A percentile compares a stretch with the other conserved stretches of the same genome.
These are phyloP conservation scores for Odontamblyopus lacepedii DNA, from an alignment of 2,797 vertebrate species.

Conservation along the genomic window DNA sequence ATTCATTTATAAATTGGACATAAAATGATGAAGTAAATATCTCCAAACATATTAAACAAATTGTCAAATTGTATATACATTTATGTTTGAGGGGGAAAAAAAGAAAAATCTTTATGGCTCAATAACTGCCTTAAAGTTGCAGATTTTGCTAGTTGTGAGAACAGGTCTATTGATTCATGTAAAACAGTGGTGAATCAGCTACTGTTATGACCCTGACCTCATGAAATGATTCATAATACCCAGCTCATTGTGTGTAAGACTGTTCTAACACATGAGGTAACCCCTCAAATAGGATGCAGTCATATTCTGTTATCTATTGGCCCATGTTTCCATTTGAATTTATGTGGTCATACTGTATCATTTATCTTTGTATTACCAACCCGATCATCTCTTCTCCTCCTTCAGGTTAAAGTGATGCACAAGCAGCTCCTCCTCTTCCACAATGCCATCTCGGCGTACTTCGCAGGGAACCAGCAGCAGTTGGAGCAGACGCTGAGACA, in stretches of 20 bases:
- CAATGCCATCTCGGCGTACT: slow-evolving; percentile 96
- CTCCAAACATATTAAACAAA: neutral
- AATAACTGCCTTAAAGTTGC: neutral
- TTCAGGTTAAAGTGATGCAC: slow-evolving; percentile 98
- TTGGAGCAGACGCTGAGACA: slow-evolving; percentile 95
- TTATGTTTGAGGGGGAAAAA: neutral
- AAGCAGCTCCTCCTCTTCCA: slow-evolving; percentile 98
- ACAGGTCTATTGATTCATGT: neutral
- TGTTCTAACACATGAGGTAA: no score
- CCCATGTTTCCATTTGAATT: neutral
- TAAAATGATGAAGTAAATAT: neutral
- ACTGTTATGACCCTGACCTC: no score
- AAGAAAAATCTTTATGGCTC: neutral
- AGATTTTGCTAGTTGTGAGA: neutral
- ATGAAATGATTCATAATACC: no score
- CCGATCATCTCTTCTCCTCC: neutral
- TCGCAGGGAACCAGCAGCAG: slow-evolving; percentile 97
- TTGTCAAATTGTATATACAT: neutral
- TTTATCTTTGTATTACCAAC: neutral
- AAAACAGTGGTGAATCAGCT: neutral
- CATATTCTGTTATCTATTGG: no score
- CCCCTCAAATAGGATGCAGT: no score
- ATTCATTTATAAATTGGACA: neutral
- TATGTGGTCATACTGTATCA: neutral
- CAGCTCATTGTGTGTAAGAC: no score